Base-by-base conservation (phyloP, 1,140 invertebrate genomes). In the Neodiprion virginianus region DNA sequence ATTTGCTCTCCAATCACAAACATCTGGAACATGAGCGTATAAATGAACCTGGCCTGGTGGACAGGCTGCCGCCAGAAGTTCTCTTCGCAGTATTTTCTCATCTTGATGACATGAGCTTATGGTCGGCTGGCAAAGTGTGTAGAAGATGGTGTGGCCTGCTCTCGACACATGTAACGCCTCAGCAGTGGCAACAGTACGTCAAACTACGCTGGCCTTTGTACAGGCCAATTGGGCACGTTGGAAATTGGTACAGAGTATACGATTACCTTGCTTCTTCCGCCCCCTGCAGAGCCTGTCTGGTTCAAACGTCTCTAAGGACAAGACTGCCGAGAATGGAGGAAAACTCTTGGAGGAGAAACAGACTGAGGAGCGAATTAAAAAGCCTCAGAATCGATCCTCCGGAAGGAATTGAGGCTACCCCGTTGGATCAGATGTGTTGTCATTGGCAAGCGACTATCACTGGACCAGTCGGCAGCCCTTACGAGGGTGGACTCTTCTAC, bases 401-500 rank as follows among this genome's bases (percentile, higher is more conserved):
- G 0, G 96, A 98, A 83, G 96, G 96, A 7, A 98, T 98, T 53
- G 92, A 95, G 84, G 96, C 96, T 9, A 92, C 92, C 68, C 96
- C 96, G 3, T 87, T 98, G 71, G 96, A 98, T 88, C 88, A 90
- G 75, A 89, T 90, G 76, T 93, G 94, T 85, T 94, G 93, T 85
- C 96, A 97, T 87, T 98, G 96, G 97, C 95, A 97, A 87, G 97
- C 97, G 7, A 94, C 94, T 17, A 95, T 98, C 77, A 93, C 94
- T 71, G 97, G 97, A 11, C 96, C 97, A 11, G 92, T 92, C 17
- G 95, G 95, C 17, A 97, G 95, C 86, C 96, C 96, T 0, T 98
- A 98, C 83, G 96, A 98, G 88, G 97, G 97, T 21, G 98, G 98
- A 23, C 90, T 97, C 50, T 99, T 99, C 89, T 98, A 96, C 87